These are phyloP conservation scores for Nemapogon koenigi DNA, from an alignment of 2,888 invertebrate genomes.

Conservation along the genomic window DNA sequence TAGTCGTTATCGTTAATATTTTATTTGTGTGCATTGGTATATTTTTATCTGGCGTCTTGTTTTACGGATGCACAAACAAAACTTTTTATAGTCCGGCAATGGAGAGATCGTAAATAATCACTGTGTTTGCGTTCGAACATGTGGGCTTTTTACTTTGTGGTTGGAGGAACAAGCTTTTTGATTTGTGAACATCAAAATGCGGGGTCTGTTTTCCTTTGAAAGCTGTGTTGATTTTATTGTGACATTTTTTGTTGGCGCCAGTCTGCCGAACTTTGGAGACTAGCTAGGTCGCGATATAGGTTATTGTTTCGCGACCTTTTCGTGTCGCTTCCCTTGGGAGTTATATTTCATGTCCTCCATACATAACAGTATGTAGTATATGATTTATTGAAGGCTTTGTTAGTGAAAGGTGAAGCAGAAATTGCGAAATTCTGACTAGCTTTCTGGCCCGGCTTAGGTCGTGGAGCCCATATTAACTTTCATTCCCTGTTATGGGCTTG, in stretches of 20 bases:
- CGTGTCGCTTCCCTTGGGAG: constrained; percentile 27
- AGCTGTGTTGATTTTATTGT: constrained; percentile 1
- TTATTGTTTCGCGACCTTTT: constrained; percentile 49
- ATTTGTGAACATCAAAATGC: neutral
- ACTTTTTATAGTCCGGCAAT: constrained; percentile 49
- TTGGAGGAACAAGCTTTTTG: constrained; percentile 12
- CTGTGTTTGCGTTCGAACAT: constrained; percentile 32
- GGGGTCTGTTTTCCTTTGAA: neutral
- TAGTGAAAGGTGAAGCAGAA: constrained; percentile 1
- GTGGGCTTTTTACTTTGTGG: constrained; percentile 32
- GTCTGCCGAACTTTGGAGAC: constrained; percentile 27
- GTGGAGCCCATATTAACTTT: too few species aligned
- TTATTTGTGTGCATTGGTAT: constrained; percentile 39
- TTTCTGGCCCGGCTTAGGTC: too few species aligned
- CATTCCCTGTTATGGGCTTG: too few species aligned
- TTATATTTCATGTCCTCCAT: constrained; percentile 16
- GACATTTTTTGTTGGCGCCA: constrained; percentile 4
- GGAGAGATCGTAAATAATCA: constrained; percentile 37
- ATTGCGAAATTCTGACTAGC: too few species aligned
- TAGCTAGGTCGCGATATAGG: constrained; percentile 32
- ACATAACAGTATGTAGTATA: neutral
- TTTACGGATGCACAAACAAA: constrained; percentile 32
- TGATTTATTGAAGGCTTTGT: constrained; percentile 3
- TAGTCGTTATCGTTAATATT: constrained; percentile 18
- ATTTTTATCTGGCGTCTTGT: constrained; percentile 37